A percentile compares a stretch with the other conserved stretches of the same genome.
Conservation (phyloP, 2,888 invertebrate genomes). For the Baccha elongata region DNA sequence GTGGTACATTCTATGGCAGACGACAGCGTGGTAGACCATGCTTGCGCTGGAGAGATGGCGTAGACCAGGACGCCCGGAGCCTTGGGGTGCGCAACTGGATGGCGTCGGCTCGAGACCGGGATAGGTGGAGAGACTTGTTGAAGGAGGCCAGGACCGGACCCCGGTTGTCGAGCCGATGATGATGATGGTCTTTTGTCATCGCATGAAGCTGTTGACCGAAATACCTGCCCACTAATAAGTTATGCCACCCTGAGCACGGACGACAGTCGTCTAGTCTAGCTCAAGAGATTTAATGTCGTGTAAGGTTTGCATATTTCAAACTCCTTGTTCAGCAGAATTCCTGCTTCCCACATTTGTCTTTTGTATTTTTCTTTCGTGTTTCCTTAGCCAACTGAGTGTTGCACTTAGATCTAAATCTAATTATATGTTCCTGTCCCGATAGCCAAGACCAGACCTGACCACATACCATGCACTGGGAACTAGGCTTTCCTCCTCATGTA, state of each 20-base stretch:
- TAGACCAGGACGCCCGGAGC: too few species aligned
- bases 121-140: too few species aligned
- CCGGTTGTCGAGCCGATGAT: too few species aligned
- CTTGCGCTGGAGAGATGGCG: too few species aligned
- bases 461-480: conserved; percentile 57
- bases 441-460: conserved; percentile 61
- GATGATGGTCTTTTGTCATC: conserved; percentile 44
- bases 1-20: too few species aligned
- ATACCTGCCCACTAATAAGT: conserved; percentile 49
- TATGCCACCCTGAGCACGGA: not conserved
- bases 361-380: conserved; percentile 23
- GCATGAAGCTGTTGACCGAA: conserved; percentile 42
- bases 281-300: conserved; percentile 65
- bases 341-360: conserved; percentile 43
- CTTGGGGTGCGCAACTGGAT: too few species aligned
- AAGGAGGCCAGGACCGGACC: too few species aligned
- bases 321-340: conserved; percentile 42
- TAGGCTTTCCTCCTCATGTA: conserved; percentile 20
- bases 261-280: conserved; percentile 28
- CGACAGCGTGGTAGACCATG: too few species aligned
- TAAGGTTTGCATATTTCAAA: conserved; percentile 50
- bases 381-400: conserved; percentile 32
- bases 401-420: too few species aligned
- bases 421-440: conserved; percentile 59
- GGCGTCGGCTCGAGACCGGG: too few species aligned